phyloP scores from a whole-genome alignment of 2,797 vertebrate genomes.

The Balearica regulorum region DNA sequence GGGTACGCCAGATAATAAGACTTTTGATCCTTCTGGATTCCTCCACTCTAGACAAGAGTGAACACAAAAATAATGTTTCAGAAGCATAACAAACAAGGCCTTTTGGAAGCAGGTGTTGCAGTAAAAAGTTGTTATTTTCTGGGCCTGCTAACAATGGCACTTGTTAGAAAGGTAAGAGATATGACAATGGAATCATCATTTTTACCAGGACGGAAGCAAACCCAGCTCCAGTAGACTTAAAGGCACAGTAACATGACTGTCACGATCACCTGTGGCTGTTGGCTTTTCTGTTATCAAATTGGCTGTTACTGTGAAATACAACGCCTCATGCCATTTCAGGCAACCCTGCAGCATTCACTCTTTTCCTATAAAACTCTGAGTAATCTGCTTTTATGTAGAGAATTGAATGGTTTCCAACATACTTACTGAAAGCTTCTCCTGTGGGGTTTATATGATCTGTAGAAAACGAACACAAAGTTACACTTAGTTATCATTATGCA shows the following conservation, averaged over 20 bases:
- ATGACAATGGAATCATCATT: background rate
- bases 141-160: background rate
- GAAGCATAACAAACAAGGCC: background rate
- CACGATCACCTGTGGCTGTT: background rate
- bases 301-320: constrained; percentile 17
- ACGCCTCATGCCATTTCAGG: background rate
- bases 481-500: background rate
- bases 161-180: background rate
- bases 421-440: background rate
- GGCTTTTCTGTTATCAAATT: constrained; percentile 38
- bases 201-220: constrained; percentile 33
- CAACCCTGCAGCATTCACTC: background rate
- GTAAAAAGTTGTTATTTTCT: background rate
- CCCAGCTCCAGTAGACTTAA: background rate
- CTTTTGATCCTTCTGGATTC: background rate
- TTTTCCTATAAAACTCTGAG: background rate
- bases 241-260: background rate
- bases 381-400: background rate
- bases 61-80: background rate
- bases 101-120: background rate
- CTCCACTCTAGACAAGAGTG: background rate
- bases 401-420: background rate
- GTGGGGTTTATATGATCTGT: background rate
- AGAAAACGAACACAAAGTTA: background rate
- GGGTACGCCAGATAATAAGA: background rate